These are phyloP conservation scores for Argyrosomus japonicus DNA, from an alignment of 2,113 vertebrate species.

Conservation along the genomic window DNA sequence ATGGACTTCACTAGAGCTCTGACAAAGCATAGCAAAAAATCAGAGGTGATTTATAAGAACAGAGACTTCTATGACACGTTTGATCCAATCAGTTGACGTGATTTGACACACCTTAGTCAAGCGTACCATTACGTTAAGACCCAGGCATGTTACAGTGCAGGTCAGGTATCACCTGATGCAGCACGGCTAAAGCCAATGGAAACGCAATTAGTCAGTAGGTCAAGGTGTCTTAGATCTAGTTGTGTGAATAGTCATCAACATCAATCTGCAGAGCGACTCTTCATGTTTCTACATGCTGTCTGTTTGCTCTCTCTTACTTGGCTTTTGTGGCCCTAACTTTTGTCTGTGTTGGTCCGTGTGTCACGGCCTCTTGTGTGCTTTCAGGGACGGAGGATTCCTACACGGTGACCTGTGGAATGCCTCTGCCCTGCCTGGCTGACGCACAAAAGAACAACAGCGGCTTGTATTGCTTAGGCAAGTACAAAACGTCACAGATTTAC, in stretches of 20 bases:
- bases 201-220: slow-evolving; percentile 1
- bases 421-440: slow-evolving; percentile 81
- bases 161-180: background rate
- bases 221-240: slow-evolving; percentile 3
- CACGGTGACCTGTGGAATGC: slow-evolving; percentile 88
- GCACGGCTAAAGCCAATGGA: background rate
- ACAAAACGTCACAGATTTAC: slow-evolving; percentile 64
- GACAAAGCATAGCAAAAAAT: slow-evolving; percentile 2
- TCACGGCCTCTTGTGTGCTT: slow-evolving; percentile 73
- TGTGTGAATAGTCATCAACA: slow-evolving; percentile 48
- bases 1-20: background rate
- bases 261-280: slow-evolving; percentile 34
- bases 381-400: slow-evolving; percentile 87
- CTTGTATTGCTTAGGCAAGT: slow-evolving; percentile 83
- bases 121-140: background rate
- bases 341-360: slow-evolving; percentile 61
- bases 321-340: slow-evolving; percentile 70
- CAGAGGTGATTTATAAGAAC: background rate
- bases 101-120: slow-evolving; percentile 3
- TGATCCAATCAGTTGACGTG: background rate
- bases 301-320: slow-evolving; percentile 66
- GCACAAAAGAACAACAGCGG: slow-evolving; percentile 82
- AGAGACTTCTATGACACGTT: background rate
- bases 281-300: slow-evolving; percentile 74
- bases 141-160: background rate